Base-by-base conservation (phyloP, 2,113 vertebrate species). In the Charina bottae region DNA sequence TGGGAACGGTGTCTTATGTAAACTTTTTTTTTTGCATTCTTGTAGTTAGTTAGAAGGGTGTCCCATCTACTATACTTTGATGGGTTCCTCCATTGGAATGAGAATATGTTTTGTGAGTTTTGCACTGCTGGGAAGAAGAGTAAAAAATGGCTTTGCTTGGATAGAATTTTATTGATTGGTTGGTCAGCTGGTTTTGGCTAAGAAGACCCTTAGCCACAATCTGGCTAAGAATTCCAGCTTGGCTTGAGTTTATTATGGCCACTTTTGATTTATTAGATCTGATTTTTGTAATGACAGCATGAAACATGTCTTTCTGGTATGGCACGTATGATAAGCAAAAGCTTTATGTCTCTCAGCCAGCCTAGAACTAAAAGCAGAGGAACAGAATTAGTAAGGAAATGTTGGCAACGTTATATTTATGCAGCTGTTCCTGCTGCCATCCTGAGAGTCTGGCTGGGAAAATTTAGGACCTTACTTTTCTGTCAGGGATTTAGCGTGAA, bases 31-130 rank as follows among this genome's bases (percentile, higher is more conserved):
- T 72, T 91, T 42, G 4, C 72, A 6, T 60, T 92, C 28, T 33
- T 15, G 23, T 0, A 59, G 53, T 23, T 53, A 2, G 56, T 54
- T 89, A 8, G 59, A 68, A 1, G 46, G 10, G 17, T 9, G 12
- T 23, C 23, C 37, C 13, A 3, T 42, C 55, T 28, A 0, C 11
- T 17, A 28, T 58, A 49, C 89, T 91, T 94, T 83, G 33, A 33
- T 56, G n/a, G 46, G 8, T n/a, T 13, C 13, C 6, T 64, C 21
- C 10, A 2, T 4, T 33, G 49, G 60, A 91, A 87, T 23, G 24
- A 68, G n/a, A 56, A 11, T n/a, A 62, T 37, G 84, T 91, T 87
- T 87, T 91, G 60, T 56, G 86, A 72, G 62, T 56, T 46, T 91
- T 26, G 53, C 12, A 5, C 84, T 21, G 49, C 4, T 28, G 37